A percentile compares a stretch with the other conserved stretches of the same genome.
phyloP scores from a whole-genome alignment of 1,140 invertebrate genomes.

The Mercenaria mercenaria region DNA sequence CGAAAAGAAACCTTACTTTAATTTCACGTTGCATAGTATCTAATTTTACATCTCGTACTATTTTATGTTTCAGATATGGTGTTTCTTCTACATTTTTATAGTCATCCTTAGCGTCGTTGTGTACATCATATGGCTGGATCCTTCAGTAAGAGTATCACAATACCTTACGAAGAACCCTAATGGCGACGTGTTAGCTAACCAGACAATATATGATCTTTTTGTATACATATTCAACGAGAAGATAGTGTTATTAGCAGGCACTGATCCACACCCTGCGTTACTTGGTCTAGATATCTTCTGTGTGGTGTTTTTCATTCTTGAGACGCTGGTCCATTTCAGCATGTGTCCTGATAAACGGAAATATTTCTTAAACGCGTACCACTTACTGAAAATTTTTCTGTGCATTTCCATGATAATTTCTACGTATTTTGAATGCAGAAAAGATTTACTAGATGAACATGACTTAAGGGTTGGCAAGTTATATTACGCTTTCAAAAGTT shows the following conservation, averaged over 20 bases:
- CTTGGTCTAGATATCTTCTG: slow-evolving; percentile 77
- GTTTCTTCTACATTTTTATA: slow-evolving; percentile 34
- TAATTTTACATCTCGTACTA: no score
- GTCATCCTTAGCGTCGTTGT: slow-evolving; percentile 26
- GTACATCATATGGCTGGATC: slow-evolving; percentile 2
- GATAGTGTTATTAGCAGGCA: neutral
- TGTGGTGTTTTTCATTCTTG: slow-evolving; percentile 85
- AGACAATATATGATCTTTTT: neutral
- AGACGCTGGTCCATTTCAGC: slow-evolving; percentile 82
- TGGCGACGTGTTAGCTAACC: neutral
- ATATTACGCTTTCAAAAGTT: slow-evolving; percentile 7
- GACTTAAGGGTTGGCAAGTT: slow-evolving; percentile 55
- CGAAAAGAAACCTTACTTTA: no score
- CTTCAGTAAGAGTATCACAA: neutral
- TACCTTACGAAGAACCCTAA: neutral
- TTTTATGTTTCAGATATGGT: slow-evolving; percentile 51
- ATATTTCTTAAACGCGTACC: slow-evolving; percentile 83
- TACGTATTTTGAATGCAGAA: neutral
- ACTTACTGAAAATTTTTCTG: slow-evolving; percentile 85
- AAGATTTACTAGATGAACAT: slow-evolving; percentile 82
- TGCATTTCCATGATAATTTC: slow-evolving; percentile 12
- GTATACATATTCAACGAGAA: neutral
- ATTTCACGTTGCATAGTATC: no score
- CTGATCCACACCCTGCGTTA: slow-evolving; percentile 67
- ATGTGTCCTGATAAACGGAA: slow-evolving; percentile 82